These are phyloP conservation scores for Pseudolycoriella hygida DNA, from an alignment of 2,888 invertebrate genomes.

Conservation along the genomic window DNA sequence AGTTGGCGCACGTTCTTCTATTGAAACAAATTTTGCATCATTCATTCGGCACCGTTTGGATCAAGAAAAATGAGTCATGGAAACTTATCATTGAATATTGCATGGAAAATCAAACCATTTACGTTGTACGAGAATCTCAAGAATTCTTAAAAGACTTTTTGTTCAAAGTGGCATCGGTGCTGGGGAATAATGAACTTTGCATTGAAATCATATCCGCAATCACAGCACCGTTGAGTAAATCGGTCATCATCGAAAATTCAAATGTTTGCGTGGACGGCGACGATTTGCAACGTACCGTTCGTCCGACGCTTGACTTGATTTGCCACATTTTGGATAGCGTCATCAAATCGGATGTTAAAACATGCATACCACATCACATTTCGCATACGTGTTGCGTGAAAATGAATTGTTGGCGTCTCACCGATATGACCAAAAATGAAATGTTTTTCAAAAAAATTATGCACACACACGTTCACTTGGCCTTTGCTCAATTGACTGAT, in stretches of 20 bases:
- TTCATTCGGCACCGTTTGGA: constrained; percentile 44
- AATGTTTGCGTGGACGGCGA: constrained; percentile 30
- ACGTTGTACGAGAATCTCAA: constrained; percentile 48
- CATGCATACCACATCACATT: constrained; percentile 20
- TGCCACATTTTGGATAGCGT: constrained; percentile 35
- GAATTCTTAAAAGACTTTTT: constrained; percentile 42
- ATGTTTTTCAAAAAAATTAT: constrained; percentile 21
- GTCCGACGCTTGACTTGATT: constrained; percentile 38
- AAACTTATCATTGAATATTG: constrained; percentile 41
- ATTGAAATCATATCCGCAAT: constrained; percentile 37
- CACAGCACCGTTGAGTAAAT: constrained; percentile 32
- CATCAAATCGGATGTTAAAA: constrained; percentile 28
- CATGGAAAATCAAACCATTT: constrained; percentile 49
- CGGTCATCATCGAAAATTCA: constrained; percentile 26
- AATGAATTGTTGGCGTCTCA: constrained; percentile 21
- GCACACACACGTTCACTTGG: constrained; percentile 5
- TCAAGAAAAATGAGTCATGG: constrained; percentile 45
- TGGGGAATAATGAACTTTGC: constrained; percentile 33
- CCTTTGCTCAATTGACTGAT: constrained; percentile 5
- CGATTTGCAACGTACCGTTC: constrained; percentile 33
- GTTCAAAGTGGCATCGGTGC: constrained; percentile 31
- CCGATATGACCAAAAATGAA: constrained; percentile 24
- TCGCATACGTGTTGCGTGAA: constrained; percentile 23
- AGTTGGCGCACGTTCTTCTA: constrained; percentile 47
- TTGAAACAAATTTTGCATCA: constrained; percentile 41